phyloP scores from a whole-genome alignment of 2,888 invertebrate species.

The Drosophila algonquin region DNA sequence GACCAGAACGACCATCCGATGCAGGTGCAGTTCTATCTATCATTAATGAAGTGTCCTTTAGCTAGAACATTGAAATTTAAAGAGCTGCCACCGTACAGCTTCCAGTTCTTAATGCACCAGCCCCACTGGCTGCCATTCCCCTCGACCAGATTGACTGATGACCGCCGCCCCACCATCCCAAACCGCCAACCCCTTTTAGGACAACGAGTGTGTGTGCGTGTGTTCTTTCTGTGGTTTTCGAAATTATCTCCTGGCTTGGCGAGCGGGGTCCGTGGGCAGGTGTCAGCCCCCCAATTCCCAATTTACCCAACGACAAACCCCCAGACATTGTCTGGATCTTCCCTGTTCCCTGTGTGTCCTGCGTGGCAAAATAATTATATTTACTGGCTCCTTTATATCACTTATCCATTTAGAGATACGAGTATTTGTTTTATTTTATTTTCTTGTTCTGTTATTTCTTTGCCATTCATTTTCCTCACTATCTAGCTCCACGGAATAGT shows the following conservation, averaged over 20 bases:
- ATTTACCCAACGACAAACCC: conserved; percentile 5
- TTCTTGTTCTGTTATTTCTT: conserved; percentile 25
- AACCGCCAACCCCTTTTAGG: neutral
- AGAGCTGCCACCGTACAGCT: conserved; percentile 14
- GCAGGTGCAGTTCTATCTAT: conserved; percentile 39
- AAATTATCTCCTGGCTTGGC: conserved; percentile 59
- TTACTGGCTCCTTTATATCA: conserved; percentile 62
- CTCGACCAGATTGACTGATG: conserved; percentile 47
- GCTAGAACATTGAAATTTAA: conserved; percentile 32
- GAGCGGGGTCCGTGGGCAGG: neutral
- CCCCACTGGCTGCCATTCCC: too few relatives aligned
- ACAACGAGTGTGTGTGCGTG: conserved; percentile 17
- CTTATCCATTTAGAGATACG: conserved; percentile 63
- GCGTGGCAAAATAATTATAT: conserved; percentile 61
- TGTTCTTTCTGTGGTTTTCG: conserved; percentile 51
- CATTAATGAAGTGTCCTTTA: conserved; percentile 65
- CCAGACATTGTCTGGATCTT: neutral
- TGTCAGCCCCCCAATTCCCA: conserved; percentile 1
- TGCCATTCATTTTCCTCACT: conserved; percentile 35
- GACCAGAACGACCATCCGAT: conserved; percentile 21
- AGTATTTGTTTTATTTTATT: conserved; percentile 56
- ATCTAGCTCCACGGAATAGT: conserved; percentile 14
- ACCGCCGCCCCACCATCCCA: conserved; percentile 19
- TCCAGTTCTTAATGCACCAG: too few relatives aligned
- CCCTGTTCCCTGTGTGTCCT: conserved; percentile 11